A percentile compares a stretch with the other conserved stretches of the same genome.
Evolutionary conservation across 1,140 invertebrate species (phyloP).

Genomic region (Sitophilus oryzae): DNA sequence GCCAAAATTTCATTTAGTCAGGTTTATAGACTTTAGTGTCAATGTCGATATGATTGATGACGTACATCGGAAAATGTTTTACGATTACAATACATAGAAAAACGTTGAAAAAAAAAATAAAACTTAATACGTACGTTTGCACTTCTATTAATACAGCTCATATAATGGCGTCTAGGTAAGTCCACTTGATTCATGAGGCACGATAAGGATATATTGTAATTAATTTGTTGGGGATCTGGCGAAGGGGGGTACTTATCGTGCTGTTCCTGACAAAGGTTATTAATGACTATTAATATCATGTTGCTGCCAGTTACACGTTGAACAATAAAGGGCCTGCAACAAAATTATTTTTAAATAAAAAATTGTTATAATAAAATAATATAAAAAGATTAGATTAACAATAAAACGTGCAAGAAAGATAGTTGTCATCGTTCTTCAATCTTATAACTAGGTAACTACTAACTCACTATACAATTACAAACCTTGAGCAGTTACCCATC

Average conservation of each 20-base stretch:
- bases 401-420: too few relatives aligned
- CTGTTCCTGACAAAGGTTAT: constrained; percentile 55
- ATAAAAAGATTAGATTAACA: too few relatives aligned
- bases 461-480: not conserved
- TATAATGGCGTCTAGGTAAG: constrained; percentile 38
- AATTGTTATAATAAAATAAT: too few relatives aligned
- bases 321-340: constrained; percentile 69
- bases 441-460: too few relatives aligned
- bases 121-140: constrained; percentile 37
- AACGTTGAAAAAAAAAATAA: too few relatives aligned
- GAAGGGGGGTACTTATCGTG: constrained; percentile 19
- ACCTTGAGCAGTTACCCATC: constrained; percentile 38
- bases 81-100: too few relatives aligned
- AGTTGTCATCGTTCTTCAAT: too few relatives aligned
- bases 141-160: constrained; percentile 42
- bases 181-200: constrained; percentile 40
- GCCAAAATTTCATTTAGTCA: too few relatives aligned
- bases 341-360: constrained; percentile 8
- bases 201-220: constrained; percentile 42
- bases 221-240: constrained; percentile 35
- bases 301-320: constrained; percentile 77
- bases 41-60: too few relatives aligned
- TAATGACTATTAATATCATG: constrained; percentile 75
- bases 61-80: too few relatives aligned
- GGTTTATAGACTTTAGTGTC: too few relatives aligned